Percentiles rank a stretch among this genome's conserved stretches.
Evolutionary conservation across 2,797 vertebrate genomes (phyloP).

Genomic region (Meriones psammophilus): DNA sequence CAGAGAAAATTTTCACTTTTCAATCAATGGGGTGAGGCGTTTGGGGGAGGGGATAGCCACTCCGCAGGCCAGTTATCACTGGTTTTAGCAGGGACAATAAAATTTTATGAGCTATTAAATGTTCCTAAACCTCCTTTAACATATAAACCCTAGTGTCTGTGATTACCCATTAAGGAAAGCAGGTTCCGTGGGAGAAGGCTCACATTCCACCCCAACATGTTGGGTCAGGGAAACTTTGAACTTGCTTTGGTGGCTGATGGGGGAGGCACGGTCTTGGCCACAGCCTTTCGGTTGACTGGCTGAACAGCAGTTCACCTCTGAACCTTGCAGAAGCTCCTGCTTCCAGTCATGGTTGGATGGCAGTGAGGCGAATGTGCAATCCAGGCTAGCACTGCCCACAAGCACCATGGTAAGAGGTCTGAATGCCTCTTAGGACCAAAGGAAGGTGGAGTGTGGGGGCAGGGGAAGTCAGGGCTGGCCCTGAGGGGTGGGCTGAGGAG

Average conservation of each 20-base stretch:
- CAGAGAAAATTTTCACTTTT: constrained; percentile 87
- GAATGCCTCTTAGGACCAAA: not conserved
- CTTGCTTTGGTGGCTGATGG: not conserved
- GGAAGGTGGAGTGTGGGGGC: not conserved
- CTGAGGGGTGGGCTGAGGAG: not conserved
- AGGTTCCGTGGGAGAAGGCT: constrained; percentile 77
- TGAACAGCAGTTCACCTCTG: not conserved
- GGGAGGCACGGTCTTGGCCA: not conserved
- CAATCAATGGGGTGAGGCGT: constrained; percentile 74
- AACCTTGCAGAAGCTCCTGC: not conserved
- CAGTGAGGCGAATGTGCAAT: accelerated
- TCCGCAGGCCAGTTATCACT: constrained; percentile 85
- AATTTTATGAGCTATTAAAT: constrained; percentile 90
- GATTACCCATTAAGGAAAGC: constrained; percentile 85
- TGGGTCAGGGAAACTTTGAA: constrained; percentile 78
- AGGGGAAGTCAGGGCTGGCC: too few species aligned
- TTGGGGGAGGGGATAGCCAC: constrained; percentile 78
- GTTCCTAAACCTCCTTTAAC: constrained; percentile 88
- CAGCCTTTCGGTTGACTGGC: accelerated
- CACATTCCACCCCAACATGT: not conserved
- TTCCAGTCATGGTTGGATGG: not conserved
- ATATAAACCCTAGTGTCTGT: constrained; percentile 81
- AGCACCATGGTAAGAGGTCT: accelerated
- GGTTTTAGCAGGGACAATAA: constrained; percentile 88
- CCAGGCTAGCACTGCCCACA: accelerated